These are phyloP conservation scores for Poecilia wingei DNA, from an alignment of 2,797 vertebrate species.

Conservation along the genomic window DNA sequence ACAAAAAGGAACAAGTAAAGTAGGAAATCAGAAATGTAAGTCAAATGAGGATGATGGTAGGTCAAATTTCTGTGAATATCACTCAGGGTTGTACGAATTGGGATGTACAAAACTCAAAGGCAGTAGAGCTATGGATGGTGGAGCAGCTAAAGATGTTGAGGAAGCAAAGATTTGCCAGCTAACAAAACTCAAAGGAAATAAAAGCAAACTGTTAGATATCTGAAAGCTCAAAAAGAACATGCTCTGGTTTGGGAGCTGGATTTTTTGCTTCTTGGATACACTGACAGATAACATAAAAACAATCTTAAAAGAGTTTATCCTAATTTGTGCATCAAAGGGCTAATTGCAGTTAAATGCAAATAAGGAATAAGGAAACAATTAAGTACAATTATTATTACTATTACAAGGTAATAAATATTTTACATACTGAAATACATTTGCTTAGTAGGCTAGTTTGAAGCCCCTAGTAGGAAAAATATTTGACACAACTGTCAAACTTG, in stretches of 20 bases:
- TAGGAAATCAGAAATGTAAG: too few species aligned
- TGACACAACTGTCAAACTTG: conserved; percentile 46
- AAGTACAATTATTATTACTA: conserved; percentile 68
- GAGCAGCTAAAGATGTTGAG: background rate
- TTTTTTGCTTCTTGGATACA: background rate
- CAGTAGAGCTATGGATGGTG: background rate
- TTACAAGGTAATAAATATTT: conserved; percentile 70
- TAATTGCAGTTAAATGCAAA: too few species aligned
- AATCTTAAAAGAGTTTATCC: background rate
- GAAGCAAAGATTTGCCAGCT: background rate
- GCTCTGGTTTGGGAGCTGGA: background rate
- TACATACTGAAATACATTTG: conserved; percentile 67
- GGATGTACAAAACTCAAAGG: too few species aligned
- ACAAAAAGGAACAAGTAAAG: too few species aligned
- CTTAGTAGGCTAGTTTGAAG: conserved; percentile 55
- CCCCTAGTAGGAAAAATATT: conserved; percentile 22
- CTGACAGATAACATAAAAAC: background rate
- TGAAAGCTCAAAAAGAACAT: background rate
- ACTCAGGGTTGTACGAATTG: too few species aligned
- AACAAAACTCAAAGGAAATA: background rate
- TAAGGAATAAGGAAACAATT: conserved; percentile 9
- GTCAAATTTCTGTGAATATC: too few species aligned
- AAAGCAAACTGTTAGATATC: background rate
- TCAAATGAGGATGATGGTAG: too few species aligned
- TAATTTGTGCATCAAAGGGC: background rate